Evolutionary conservation across 2,113 vertebrate genomes (phyloP).

Genomic region (Mus pahari): DNA sequence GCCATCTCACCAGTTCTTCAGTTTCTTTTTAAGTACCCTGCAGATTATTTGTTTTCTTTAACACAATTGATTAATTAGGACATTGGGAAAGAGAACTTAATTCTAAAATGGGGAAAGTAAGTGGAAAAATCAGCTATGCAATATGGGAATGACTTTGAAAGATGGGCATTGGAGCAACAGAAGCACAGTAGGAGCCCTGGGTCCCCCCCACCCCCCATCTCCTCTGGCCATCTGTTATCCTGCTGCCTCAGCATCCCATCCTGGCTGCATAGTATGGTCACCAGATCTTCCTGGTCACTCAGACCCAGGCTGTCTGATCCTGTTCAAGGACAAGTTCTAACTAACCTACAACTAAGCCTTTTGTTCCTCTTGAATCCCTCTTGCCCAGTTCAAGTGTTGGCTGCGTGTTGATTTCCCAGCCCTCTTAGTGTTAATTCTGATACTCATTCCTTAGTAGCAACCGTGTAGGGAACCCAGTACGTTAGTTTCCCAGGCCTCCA

Average conservation of each 20-base stretch:
- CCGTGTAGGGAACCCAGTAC: not conserved
- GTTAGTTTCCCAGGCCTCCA: not conserved
- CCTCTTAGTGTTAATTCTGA: not conserved
- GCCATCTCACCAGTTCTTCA: too few species aligned
- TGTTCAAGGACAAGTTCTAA: not conserved
- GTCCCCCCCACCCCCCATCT: not conserved
- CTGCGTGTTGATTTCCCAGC: not conserved
- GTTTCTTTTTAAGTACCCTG: not conserved
- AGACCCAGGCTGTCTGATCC: too few species aligned
- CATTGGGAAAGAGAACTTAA: not conserved
- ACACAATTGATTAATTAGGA: not conserved
- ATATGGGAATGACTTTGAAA: not conserved
- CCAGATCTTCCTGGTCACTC: not conserved
- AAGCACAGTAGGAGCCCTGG: not conserved
- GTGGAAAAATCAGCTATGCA: not conserved
- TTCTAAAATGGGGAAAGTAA: not conserved
- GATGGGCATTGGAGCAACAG: not conserved
- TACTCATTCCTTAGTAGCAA: rapidly evolving
- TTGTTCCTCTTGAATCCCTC: not conserved
- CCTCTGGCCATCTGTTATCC: not conserved
- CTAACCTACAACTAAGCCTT: not conserved
- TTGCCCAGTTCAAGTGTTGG: not conserved
- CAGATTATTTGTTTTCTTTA: not conserved
- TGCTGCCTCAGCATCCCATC: not conserved
- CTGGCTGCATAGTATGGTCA: too few species aligned